Base-by-base conservation (phyloP, 2,888 invertebrate species). In the Drosophila robusta region DNA sequence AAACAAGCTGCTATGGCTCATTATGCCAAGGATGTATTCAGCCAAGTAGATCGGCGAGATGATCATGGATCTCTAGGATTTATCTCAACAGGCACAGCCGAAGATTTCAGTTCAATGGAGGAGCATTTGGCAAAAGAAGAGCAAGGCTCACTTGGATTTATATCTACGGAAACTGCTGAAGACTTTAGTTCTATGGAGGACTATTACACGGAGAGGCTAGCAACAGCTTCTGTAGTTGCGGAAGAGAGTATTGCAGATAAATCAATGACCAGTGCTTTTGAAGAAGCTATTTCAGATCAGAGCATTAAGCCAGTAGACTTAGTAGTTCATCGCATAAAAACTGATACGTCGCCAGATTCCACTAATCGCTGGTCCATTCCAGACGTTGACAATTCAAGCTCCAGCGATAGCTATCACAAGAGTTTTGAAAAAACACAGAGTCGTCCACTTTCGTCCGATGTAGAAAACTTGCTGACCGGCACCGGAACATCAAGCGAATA, bases 381-480 rank as follows among this genome's bases (percentile, higher is more conserved):
- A 24, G 97, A 97, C 83, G 93, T 95, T 24, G 97, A 97, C 91
- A 96, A 96, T 92, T 97, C 97, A 0, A 97, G 97, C 92, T 97
- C 97, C 12, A 97, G 97, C 14, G 97, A 97, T 86, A 97, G 97
- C 89, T 96, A 96, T 80, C 97, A 97, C 90, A 97, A 97, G 72
- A 97, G 97, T 70, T 97, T 97, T 90, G 97, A 97, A 89, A 95
- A 96, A 87, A 95, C 95, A 16, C 95, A 95, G 65, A 95, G 95
- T 75, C 94, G 97, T 80, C 98, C 97, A 0, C 94, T 96, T 66
- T 98, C 97, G 3, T 97, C 97, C 0, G 98, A 98, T 91, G 93
- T 97, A 3, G 98, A 98, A 86, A 95, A 95, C n/a, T 92, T 97
- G 84, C 92, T 95, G 77, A 95, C 96, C 49, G 78, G 79, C 5